phyloP scores from a whole-genome alignment of 2,888 invertebrate genomes.

The Uropetala carovei region DNA sequence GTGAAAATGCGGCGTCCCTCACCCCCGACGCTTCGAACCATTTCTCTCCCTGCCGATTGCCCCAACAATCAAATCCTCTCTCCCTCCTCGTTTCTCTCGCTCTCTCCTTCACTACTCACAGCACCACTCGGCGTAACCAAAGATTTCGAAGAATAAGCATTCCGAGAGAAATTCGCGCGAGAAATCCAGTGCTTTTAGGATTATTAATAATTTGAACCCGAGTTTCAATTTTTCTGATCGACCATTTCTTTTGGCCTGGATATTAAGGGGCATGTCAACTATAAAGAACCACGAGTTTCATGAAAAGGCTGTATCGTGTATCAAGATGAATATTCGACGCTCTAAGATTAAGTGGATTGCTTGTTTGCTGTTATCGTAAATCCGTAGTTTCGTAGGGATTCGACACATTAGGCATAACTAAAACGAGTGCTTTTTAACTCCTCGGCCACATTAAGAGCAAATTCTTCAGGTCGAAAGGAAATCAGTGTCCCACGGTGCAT shows the following conservation, averaged over 20 bases:
- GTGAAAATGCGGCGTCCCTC: slow-evolving; percentile 46
- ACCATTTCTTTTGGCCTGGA: no score
- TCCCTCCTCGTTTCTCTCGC: background rate
- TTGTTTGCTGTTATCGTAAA: background rate
- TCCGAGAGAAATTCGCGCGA: background rate
- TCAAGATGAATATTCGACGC: background rate
- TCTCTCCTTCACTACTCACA: background rate
- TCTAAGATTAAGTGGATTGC: background rate
- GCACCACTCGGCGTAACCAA: background rate
- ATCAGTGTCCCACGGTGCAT: background rate
- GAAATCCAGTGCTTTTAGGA: no score
- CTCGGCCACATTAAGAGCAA: background rate
- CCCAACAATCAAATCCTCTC: slow-evolving; percentile 18
- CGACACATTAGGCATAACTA: background rate
- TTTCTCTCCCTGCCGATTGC: slow-evolving; percentile 21
- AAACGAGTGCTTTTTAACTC: background rate
- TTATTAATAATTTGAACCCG: no score
- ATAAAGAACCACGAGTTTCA: background rate
- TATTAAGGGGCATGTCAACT: no score
- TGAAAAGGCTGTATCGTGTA: background rate
- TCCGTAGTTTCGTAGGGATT: background rate
- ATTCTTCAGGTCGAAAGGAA: background rate
- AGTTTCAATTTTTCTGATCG: no score
- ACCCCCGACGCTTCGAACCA: background rate
- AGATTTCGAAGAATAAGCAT: background rate